These are phyloP conservation scores for Anguilla marmorata DNA, from an alignment of 2,797 vertebrate species.

Conservation along the genomic window DNA sequence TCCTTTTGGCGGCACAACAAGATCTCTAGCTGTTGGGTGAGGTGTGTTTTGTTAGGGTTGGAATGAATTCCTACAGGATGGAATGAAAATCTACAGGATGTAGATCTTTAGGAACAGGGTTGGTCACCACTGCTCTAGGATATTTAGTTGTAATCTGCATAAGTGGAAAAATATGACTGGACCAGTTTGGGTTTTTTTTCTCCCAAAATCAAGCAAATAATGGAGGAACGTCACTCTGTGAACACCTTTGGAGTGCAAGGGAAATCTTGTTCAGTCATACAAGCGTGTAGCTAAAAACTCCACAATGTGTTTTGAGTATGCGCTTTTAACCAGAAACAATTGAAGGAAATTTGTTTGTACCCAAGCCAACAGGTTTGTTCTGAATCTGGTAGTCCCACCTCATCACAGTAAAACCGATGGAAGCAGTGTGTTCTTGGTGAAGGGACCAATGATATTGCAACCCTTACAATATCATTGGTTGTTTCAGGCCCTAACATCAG, in stretches of 20 bases:
- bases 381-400: no score
- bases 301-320: background rate
- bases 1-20: no score
- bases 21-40: no score
- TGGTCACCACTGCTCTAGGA: background rate
- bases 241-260: background rate
- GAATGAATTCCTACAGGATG: no score
- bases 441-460: background rate
- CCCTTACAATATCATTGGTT: background rate
- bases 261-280: background rate
- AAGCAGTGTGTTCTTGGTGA: no score
- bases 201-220: background rate
- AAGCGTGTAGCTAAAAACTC: background rate
- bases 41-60: no score
- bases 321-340: background rate
- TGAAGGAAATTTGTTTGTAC: no score
- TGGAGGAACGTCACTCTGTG: background rate
- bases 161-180: background rate
- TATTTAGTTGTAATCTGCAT: background rate
- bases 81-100: no score
- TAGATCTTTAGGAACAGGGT: no score
- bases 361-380: no score
- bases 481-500: background rate
- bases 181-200: background rate
- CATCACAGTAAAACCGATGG: no score